Percentiles rank a stretch among this genome's conserved stretches.
Conservation (phyloP, 2,113 vertebrate genomes). For the Cebidichthys violaceus region DNA sequence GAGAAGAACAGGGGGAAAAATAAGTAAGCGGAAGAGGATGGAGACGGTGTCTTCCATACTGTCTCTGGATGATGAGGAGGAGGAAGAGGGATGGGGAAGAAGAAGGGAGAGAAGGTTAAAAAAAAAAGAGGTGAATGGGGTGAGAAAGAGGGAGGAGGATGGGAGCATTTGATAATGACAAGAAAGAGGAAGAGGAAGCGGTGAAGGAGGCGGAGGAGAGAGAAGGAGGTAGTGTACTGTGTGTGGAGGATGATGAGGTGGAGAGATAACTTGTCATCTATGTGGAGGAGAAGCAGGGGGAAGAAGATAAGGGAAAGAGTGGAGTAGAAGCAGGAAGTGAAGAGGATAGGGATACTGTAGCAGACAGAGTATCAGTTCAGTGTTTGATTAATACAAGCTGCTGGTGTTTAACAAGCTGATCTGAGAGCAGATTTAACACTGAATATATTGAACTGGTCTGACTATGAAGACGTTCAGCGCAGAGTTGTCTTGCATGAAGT, state of each 20-base stretch:
- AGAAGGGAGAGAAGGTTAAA: neutral
- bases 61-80: conserved; percentile 8
- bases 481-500: no score
- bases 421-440: neutral
- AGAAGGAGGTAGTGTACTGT: neutral
- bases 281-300: neutral
- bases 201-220: neutral
- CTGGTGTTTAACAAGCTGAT: conserved; percentile 5
- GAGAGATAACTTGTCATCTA: conserved; percentile 12
- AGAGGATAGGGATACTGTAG: conserved; percentile 7
- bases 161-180: neutral
- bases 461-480: no score
- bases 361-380: neutral
- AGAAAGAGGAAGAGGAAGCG: neutral
- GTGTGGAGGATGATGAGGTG: conserved; percentile 4
- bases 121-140: no score
- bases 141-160: neutral
- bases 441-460: neutral
- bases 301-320: neutral
- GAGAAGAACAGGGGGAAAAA: neutral
- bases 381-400: neutral
- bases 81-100: neutral
- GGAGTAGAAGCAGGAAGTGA: neutral
- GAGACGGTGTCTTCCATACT: neutral
- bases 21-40: conserved; percentile 13